Evolutionary conservation across 1,140 invertebrate species (phyloP).

Genomic region (Rhyacophila brunnea): DNA sequence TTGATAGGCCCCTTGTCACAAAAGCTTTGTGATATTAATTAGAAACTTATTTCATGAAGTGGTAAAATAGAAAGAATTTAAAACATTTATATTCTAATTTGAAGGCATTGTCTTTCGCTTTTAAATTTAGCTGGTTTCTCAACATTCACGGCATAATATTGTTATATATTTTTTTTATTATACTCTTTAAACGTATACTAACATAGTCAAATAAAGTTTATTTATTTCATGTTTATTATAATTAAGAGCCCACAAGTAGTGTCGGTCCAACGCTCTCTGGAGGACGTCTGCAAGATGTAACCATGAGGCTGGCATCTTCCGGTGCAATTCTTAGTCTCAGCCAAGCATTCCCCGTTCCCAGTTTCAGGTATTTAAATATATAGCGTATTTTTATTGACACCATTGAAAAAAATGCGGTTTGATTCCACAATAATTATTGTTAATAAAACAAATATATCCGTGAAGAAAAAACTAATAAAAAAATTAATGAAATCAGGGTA

Average conservation of each 20-base stretch:
- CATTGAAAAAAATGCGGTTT: no score
- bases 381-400: no score
- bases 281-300: conserved; percentile 55
- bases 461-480: not conserved
- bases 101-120: no score
- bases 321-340: conserved; percentile 60
- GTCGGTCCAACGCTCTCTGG: conserved; percentile 63
- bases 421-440: no score
- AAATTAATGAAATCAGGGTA: not conserved
- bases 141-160: conserved; percentile 10
- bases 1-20: no score
- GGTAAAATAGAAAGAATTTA: no score
- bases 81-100: no score
- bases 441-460: no score
- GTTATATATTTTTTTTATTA: conserved; percentile 1
- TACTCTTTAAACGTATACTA: not conserved
- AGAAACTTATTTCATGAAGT: no score
- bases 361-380: conserved; percentile 54
- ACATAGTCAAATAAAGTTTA: not conserved
- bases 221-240: conserved; percentile 9
- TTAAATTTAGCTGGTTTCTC: not conserved
- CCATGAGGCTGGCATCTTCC: conserved; percentile 40
- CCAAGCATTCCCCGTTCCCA: conserved; percentile 62
- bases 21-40: no score
- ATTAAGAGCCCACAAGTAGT: conserved; percentile 66